Conservation (phyloP, 2,888 invertebrate species). For the Drosophila subquinaria region DNA sequence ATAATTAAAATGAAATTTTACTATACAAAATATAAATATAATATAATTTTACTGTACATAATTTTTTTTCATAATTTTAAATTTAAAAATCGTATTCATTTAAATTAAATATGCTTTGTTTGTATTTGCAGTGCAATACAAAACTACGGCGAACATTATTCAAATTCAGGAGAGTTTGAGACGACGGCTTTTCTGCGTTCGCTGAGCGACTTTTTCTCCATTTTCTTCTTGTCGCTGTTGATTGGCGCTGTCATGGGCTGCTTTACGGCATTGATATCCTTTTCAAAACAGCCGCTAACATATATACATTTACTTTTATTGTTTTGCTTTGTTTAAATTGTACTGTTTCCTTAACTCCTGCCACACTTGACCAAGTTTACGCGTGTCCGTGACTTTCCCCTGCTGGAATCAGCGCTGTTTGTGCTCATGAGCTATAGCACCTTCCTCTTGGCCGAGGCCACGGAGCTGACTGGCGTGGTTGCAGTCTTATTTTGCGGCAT, state of each 20-base stretch:
- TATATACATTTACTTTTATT: background rate
- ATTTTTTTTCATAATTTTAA: background rate
- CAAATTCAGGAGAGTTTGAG: slow-evolving; percentile 94
- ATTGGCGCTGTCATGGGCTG: slow-evolving; percentile 98
- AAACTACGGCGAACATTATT: slow-evolving; percentile 93
- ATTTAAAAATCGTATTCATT: background rate
- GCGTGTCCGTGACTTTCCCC: slow-evolving; percentile 96
- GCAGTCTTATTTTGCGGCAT: slow-evolving; percentile 99
- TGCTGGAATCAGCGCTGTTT: slow-evolving; percentile 97
- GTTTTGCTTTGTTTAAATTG: background rate
- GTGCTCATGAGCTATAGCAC: slow-evolving; percentile 99
- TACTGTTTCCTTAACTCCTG: slow-evolving; percentile 78
- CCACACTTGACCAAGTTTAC: slow-evolving; percentile 96
- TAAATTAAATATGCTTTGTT: background rate
- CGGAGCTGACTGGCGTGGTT: slow-evolving; percentile 98
- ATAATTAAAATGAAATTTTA: too few relatives aligned
- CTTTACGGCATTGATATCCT: slow-evolving; percentile 96
- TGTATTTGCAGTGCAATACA: slow-evolving; percentile 90
- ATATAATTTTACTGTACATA: too few relatives aligned
- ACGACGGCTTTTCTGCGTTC: slow-evolving; percentile 94
- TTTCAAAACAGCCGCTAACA: slow-evolving; percentile 85
- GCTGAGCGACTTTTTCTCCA: slow-evolving; percentile 95
- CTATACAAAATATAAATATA: too few relatives aligned
- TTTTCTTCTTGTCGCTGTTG: slow-evolving; percentile 95
- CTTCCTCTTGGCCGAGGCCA: slow-evolving; percentile 98